Conservation (phyloP, 2,797 vertebrate genomes). For the Coregonus suidteri region DNA sequence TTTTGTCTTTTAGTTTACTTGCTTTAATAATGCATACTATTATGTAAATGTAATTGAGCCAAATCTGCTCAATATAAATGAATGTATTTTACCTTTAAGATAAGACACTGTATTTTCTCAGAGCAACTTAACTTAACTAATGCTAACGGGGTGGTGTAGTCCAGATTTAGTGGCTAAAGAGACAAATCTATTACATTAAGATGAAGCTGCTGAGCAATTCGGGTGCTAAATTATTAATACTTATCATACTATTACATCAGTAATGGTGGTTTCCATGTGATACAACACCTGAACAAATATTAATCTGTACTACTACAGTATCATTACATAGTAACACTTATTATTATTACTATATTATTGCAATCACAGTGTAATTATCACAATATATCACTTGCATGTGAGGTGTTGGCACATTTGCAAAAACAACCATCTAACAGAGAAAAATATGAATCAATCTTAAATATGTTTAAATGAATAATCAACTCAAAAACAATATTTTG, state of each 20-base stretch:
- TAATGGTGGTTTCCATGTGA: constrained; percentile 50
- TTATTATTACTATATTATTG: background rate
- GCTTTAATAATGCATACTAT: constrained; percentile 74
- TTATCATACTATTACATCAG: constrained; percentile 50
- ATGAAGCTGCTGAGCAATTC: constrained; percentile 55
- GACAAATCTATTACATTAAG: constrained; percentile 67
- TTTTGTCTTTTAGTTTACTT: constrained; percentile 70
- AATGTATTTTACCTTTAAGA: constrained; percentile 80
- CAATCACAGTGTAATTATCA: background rate
- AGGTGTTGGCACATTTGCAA: background rate
- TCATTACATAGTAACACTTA: constrained; percentile 1
- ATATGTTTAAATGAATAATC: too few species aligned
- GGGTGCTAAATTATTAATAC: constrained; percentile 43
- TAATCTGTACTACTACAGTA: constrained; percentile 34
- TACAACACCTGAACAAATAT: constrained; percentile 58
- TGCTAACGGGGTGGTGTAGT: constrained; percentile 55
- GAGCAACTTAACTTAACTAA: constrained; percentile 38
- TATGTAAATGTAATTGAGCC: constrained; percentile 80
- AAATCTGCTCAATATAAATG: constrained; percentile 77
- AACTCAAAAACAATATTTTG: background rate
- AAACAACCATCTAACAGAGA: background rate
- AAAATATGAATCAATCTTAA: background rate
- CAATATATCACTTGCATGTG: background rate
- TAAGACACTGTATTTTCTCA: constrained; percentile 54
- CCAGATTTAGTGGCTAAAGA: constrained; percentile 62